Base-by-base conservation (phyloP, 2,113 vertebrate genomes). In the Mohoua ochrocephala region DNA sequence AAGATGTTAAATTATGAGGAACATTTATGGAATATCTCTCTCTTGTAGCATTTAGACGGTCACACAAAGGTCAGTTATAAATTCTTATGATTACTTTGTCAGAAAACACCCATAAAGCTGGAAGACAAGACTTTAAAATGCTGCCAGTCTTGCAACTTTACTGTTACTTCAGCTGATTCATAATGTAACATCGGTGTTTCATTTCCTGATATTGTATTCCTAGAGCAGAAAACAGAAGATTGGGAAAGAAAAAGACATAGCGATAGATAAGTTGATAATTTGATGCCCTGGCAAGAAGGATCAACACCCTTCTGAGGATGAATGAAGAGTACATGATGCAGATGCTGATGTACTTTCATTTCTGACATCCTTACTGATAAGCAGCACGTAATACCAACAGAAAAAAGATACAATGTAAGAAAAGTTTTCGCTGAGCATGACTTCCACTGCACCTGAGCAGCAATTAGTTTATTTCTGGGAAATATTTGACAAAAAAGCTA, bases 31-130 rank as follows among this genome's bases (percentile, higher is more conserved):
- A 87, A 50, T 56, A 68, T 75, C 22, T 60, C 11, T 86, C 91
- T 61, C 37, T 60, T 84, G 35, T 81, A 68, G 56, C 17, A 39
- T 84, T 77, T 84, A 81, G 39, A 52, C 13, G 35, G 56, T 59
- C 23, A 42, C 49, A 77, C 33, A 47, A 24, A 70, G 60, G 30
- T 37, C 80, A 92, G 61, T 84, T 91, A 81, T 89, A 93, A 94
- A 89, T 94, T 89, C 68, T 88, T 84, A 41, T 49, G 41, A 92
- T 87, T 89, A 64, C 47, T 95, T 93, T 93, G 65, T 74, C 77
- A 84, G 84, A 95, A 89, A 84, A 71, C 14, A 78, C 16, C 44
- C 4, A 4, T 88, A 74, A 81, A 91, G 20, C 52, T 70, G 45
- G 33, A 84, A 91, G 69, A 74, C 20, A 67, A 67, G 63, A 47